phyloP scores from a whole-genome alignment of 2,888 invertebrate species.

The Villa cingulata region DNA sequence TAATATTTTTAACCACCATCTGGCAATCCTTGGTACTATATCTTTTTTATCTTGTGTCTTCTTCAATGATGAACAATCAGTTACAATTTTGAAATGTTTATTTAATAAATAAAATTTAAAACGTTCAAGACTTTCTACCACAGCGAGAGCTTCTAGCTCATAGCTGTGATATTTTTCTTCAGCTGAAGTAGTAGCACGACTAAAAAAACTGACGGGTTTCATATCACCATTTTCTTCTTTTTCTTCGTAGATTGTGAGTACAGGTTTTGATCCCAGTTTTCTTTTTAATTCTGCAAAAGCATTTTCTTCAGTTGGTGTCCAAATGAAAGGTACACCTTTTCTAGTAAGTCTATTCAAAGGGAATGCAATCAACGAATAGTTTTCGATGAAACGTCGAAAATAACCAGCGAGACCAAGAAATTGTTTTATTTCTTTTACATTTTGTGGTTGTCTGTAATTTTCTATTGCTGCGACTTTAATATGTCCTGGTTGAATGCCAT shows the following conservation, averaged over 20 bases:
- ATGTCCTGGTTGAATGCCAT: background rate
- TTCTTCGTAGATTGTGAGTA: slow-evolving; percentile 1
- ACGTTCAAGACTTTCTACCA: background rate
- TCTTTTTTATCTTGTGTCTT: background rate
- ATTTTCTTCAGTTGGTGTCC: background rate
- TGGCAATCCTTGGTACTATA: slow-evolving; percentile 1
- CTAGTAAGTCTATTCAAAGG: background rate
- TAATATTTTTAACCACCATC: too few relatives aligned
- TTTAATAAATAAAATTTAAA: too few relatives aligned
- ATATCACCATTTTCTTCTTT: background rate
- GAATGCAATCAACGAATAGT: slow-evolving; percentile 14
- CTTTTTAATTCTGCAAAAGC: background rate
- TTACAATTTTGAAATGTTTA: too few relatives aligned
- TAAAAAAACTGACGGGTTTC: slow-evolving; percentile 1
- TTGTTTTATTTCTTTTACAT: slow-evolving; percentile 14
- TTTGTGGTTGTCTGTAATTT: slow-evolving; percentile 14
- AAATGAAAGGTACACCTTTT: background rate
- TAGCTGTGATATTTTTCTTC: too few relatives aligned
- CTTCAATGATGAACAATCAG: slow-evolving; percentile 1
- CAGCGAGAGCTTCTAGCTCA: background rate
- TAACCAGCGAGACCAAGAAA: slow-evolving; percentile 17
- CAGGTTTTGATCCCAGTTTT: background rate
- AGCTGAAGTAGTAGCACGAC: background rate
- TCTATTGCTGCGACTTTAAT: slow-evolving; percentile 6
- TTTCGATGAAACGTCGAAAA: slow-evolving; percentile 19